Evolutionary conservation across 1,140 invertebrate genomes (phyloP), one percentile per base, ranked within the genome.

Genomic region (Proctacanthus coquilletti): DNA sequence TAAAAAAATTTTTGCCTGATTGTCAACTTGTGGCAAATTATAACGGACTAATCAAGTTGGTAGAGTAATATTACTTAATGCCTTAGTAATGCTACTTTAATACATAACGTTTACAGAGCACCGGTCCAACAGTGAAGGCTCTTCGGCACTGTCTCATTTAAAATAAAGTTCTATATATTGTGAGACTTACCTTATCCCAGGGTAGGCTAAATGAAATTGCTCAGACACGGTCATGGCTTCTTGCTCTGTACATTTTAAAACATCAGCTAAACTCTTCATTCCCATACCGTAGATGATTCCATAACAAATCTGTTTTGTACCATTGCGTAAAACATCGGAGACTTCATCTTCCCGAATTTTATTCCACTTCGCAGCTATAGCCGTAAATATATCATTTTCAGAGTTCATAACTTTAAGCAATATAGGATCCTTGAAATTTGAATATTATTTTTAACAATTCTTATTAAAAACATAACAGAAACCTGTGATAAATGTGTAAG

Each of bases 231-330:
- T 61, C 3, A 65, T 65, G 0, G 93, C 92, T 50, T 93, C 82
- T 33, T 75, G 61, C 59, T 87, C 81, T 3, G 70, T 67, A n/a
- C 93, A 71, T 38, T 75, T 74, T 14, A 98, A 61, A 38, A 79
- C 73, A 41, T 91, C 80, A 0, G 79, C 72, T n/a, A 98, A 64
- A 2, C 83, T 71, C 51, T 78, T 84, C 10, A 74, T 66, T 9
- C 93, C 88, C 75, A 97, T 97, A n/a, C 94, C 94, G 61, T 98
- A 98, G 34, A 98, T 81, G 45, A 98, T 89, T 6, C 88, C 94
- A 65, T 98, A 98, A 50, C 88, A 94, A 11, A 98, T 72, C 65
- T 95, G 76, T 61, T 97, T 96, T 0, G 88, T 82, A 49, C 81
- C 76, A 48, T 91, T 83, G 32, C 92, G 69, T 45, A 86, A 65